Base-by-base conservation (phyloP, 2,113 vertebrate species). In the Mustela lutreola region DNA sequence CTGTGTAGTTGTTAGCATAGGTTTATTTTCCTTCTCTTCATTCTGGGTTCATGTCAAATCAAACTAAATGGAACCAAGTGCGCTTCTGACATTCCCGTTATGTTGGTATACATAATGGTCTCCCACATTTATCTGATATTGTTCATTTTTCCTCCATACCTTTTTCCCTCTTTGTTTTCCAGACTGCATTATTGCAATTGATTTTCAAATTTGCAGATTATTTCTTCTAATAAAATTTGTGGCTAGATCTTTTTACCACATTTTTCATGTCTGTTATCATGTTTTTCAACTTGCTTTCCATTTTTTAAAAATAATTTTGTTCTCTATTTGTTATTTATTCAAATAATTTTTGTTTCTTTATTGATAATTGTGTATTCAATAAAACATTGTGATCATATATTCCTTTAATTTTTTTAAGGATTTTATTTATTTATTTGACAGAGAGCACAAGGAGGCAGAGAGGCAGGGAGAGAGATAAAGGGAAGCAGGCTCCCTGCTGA, bases 61-160 rank as follows among this genome's bases (percentile, higher is more conserved):
- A 70, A 24, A 70, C 28, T 79, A 76, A 93, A 92, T n/a, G n/a
- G 76, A 89, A 93, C 50, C 80, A 96, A 81, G 15, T n/a, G n/a
- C n/a, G n/a, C 58, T 81, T 24, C 53, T 62, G 39, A 19, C 50
- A n/a, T 10, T n/a, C 1, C 50, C 31, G 24, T 31, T 75, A 19
- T 87, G 8, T 60, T 81, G 33, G 8, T 31, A 50, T n/a, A 26
- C 5, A 60, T 80, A 81, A 45, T 33, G 18, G 26, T 63, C 3
- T n/a, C 11, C 18, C 5, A 82, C 6, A 33, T 65, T 48, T 86
- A 18, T 89, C 70, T 53, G 5, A 80, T 15, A 36, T 11, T 15
- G 24, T 63, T 76, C 76, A 19, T 21, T 70, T 90, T 85, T 45
- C 31, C 31, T 73, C 48, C 26, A 21, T 19, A 18, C 2, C 12